Evolutionary conservation across 35 echinoderm and acorn worm species (phyloP), one percentile per base, ranked within the genome.

Genomic region (Strongylocentrotus purpuratus): DNA sequence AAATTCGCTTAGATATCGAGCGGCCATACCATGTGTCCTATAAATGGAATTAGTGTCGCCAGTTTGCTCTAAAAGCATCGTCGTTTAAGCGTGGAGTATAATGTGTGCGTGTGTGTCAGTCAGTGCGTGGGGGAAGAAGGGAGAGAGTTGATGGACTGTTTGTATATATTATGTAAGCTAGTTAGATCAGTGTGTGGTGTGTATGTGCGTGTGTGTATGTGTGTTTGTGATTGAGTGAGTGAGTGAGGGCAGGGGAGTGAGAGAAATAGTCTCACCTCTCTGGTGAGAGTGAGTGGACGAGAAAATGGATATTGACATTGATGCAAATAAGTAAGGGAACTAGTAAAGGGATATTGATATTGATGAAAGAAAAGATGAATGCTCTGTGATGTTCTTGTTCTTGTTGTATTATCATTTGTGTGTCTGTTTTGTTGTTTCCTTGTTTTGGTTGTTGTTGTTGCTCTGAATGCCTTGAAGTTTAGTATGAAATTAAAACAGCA

Each of bases 41-140:
- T 78, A 78, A 78, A 78, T 78, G 65, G 65, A 78, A 78, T 78
- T 78, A 78, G 65, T 78, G 65, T 78, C 65, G 65, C 65, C 65
- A 78, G 65, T 78, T 78, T 78, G 65, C 20, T 78, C 28, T 78
- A 28, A 78, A 78, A 78, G 65, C 65, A 78, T n/a, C 28, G 7
- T n/a, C 20, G 28, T 78, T 28, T 78, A 28, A 78, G 25, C 28
- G 65, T n/a, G 5, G 18, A 4, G 65, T n/a, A 28, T 78, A 14
- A 59, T 17, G 52, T 59, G 52, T 14, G 52, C 50, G 52, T 14
- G 52, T 59, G 52, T 59, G 25, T 78, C 52, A 59, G 52, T 17
- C 5, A 2, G 52, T 59, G n/a, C n/a, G n/a, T n/a, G n/a, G 52
- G 52, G 52, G 9, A 9, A 7, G 65, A 8, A n/a, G 25, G 22